These are phyloP conservation scores for Drosophila pseudoobscura DNA, from an alignment of 1,140 invertebrate genomes.

Conservation along the genomic window DNA sequence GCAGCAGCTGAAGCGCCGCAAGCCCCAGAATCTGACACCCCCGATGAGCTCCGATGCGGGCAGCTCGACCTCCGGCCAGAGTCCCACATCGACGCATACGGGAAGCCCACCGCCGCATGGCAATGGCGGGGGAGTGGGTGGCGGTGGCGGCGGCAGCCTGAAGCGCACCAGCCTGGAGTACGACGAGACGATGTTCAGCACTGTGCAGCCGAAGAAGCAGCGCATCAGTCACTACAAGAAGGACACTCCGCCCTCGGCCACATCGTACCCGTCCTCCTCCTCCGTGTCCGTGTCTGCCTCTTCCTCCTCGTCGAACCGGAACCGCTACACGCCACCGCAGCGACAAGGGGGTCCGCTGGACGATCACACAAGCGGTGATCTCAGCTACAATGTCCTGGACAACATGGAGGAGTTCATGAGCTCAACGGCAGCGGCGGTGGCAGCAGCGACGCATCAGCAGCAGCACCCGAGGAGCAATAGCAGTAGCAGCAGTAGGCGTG, in stretches of 20 bases:
- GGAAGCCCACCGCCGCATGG: conserved; percentile 86
- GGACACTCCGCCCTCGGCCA: conserved; percentile 50
- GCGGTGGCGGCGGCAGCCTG: conserved; percentile 83
- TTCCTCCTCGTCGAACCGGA: conserved; percentile 50
- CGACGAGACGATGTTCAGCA: conserved; percentile 85
- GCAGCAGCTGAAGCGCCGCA: conserved; percentile 93
- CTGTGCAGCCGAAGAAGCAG: conserved; percentile 87
- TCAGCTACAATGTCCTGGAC: conserved; percentile 78
- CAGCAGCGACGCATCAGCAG: conserved; percentile 37
- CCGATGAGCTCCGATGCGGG: conserved; percentile 92
- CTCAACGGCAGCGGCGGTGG: conserved; percentile 38
- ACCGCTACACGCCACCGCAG: conserved; percentile 69
- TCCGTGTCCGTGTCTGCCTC: conserved; percentile 12
- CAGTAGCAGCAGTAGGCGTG: conserved; percentile 22
- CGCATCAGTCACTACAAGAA: conserved; percentile 92
- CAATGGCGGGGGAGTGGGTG: conserved; percentile 82
- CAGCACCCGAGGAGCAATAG: conserved; percentile 39
- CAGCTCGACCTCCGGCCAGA: conserved; percentile 85
- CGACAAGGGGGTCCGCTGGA: conserved; percentile 59
- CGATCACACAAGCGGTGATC: conserved; percentile 69
- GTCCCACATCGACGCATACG: conserved; percentile 88
- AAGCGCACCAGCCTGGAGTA: conserved; percentile 78
- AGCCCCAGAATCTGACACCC: conserved; percentile 94
- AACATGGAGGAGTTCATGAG: conserved; percentile 77
- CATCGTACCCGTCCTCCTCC: conserved; percentile 25